phyloP scores from a whole-genome alignment of 2,797 vertebrate species.

The Bovichtus diacanthus region DNA sequence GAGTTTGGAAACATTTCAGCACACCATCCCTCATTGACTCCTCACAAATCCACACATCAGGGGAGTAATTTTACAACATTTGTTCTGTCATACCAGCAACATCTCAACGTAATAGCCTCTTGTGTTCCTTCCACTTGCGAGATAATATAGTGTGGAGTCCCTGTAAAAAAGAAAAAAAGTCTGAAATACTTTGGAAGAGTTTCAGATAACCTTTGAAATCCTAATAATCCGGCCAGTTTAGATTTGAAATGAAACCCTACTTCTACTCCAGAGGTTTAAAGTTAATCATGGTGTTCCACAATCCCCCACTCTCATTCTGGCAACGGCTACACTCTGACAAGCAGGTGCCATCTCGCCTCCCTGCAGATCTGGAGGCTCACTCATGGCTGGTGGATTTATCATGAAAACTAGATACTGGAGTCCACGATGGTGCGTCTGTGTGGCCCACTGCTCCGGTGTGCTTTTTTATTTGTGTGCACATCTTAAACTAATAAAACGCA shows the following conservation, averaged over 20 bases:
- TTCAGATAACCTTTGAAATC: conserved; percentile 4
- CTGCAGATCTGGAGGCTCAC: no score
- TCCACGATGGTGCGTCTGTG: neutral
- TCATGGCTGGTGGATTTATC: neutral
- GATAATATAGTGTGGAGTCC: neutral
- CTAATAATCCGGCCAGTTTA: neutral
- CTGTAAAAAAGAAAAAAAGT: neutral
- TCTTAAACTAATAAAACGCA: neutral
- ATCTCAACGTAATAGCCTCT: conserved; percentile 4
- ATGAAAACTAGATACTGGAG: neutral
- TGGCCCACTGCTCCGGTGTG: neutral
- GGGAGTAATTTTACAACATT: conserved; percentile 6
- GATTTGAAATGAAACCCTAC: neutral
- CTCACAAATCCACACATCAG: conserved; percentile 11
- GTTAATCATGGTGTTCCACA: neutral
- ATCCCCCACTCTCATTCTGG: neutral
- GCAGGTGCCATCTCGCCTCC: neutral
- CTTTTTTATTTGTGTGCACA: no score
- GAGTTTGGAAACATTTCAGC: conserved; percentile 20
- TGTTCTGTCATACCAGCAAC: neutral
- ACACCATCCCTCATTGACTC: conserved; percentile 25
- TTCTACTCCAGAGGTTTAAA: neutral
- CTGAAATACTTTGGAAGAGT: neutral
- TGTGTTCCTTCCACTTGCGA: neutral
- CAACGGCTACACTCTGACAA: neutral